Evolutionary conservation across 2,113 vertebrate genomes (phyloP).

Genomic region (Plectropomus leopardus): DNA sequence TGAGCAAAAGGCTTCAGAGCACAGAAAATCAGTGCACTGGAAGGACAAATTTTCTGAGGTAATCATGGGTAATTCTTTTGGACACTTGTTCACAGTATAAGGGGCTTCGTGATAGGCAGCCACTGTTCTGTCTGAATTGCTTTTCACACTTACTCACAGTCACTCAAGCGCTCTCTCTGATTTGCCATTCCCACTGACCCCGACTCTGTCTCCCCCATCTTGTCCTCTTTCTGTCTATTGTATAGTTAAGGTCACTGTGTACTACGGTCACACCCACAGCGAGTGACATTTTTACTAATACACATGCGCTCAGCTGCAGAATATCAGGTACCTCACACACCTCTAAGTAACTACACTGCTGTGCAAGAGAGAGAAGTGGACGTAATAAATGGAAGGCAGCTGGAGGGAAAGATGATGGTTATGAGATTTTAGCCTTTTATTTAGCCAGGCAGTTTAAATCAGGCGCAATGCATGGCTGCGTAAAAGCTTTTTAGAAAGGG

Average conservation of each 20-base stretch:
- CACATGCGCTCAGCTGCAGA: not conserved
- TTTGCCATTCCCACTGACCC: constrained; percentile 36
- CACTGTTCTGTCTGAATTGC: constrained; percentile 32
- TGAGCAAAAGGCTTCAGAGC: not conserved
- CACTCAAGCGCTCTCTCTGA: constrained; percentile 18
- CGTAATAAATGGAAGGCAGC: constrained; percentile 48
- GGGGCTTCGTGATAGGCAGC: constrained; percentile 38
- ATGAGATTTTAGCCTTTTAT: constrained; percentile 56
- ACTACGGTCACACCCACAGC: constrained; percentile 19
- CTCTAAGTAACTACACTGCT: constrained; percentile 15
- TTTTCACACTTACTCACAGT: constrained; percentile 34
- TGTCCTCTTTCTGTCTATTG: constrained; percentile 13
- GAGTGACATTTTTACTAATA: constrained; percentile 3
- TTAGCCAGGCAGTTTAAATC: constrained; percentile 47
- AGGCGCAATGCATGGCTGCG: constrained; percentile 39
- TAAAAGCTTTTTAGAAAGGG: constrained; percentile 50
- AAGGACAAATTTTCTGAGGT: not conserved
- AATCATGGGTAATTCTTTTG: constrained; percentile 26
- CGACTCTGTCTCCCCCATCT: not conserved
- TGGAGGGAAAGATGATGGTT: constrained; percentile 50
- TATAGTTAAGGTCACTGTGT: constrained; percentile 7
- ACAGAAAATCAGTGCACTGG: not conserved
- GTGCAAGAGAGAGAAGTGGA: not conserved
- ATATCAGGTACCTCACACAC: constrained; percentile 20
- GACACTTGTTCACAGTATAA: constrained; percentile 18